Conservation (phyloP, 2,797 vertebrate species). For the Schizopygopsis malacanthus region DNA sequence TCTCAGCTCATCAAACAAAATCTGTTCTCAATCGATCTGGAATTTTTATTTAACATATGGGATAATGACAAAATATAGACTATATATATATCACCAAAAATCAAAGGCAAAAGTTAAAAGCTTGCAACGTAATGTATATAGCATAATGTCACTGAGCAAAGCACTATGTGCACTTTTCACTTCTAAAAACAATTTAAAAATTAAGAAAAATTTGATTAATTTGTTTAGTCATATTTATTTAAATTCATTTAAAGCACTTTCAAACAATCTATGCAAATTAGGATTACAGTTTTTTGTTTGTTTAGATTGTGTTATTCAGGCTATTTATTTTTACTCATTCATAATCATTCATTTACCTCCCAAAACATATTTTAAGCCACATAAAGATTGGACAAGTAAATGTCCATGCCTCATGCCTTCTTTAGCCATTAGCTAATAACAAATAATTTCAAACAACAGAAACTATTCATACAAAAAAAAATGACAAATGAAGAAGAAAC, state of each 20-base stretch:
- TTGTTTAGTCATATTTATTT: neutral
- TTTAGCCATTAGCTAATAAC: conserved; percentile 78
- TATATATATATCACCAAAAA: neutral
- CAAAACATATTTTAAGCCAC: neutral
- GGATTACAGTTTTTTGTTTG: neutral
- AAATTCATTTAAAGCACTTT: neutral
- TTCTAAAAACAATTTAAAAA: neutral
- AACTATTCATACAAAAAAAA: conserved; percentile 71
- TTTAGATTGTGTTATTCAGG: conserved; percentile 11
- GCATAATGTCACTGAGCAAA: neutral
- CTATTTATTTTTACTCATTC: neutral
- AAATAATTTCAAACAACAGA: conserved; percentile 80
- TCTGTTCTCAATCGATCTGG: neutral
- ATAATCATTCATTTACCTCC: neutral
- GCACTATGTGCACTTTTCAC: neutral
- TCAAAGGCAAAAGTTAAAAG: neutral
- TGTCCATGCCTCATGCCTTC: conserved; percentile 61
- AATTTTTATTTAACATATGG: neutral
- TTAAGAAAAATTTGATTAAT: neutral
- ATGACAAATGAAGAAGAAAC: too few relatives aligned
- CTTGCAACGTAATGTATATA: neutral
- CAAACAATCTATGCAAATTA: neutral
- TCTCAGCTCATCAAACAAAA: neutral
- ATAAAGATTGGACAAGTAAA: conserved; percentile 13
- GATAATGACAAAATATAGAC: neutral